A percentile compares a stretch with the other conserved stretches of the same genome.
Conservation (phyloP, 1,140 invertebrate species). For the Lasaia peninsularis region DNA sequence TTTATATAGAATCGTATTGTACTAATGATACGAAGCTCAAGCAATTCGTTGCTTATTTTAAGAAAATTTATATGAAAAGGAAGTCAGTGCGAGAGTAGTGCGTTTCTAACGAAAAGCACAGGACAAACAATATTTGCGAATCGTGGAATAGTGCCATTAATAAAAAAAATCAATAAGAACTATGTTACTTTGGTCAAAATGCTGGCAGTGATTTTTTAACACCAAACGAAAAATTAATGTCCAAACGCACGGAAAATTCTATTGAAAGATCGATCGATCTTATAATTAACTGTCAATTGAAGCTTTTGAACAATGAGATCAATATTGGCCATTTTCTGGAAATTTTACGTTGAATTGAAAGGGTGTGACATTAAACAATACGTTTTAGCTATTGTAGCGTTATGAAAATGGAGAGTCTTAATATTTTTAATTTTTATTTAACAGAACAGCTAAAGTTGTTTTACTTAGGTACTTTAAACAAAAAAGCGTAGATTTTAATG, state of each 20-base stretch:
- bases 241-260: neutral
- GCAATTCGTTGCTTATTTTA: neutral
- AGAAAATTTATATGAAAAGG: neutral
- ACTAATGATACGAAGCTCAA: neutral
- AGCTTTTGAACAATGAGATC: neutral
- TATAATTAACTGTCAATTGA: neutral
- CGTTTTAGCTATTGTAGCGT: too few relatives aligned
- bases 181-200: neutral
- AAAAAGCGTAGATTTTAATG: too few relatives aligned
- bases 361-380: too few relatives aligned
- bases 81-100: neutral
- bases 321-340: too few relatives aligned
- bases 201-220: neutral
- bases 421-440: neutral
- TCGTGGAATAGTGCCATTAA: neutral
- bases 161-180: neutral
- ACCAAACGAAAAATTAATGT: neutral
- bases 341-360: too few relatives aligned
- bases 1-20: neutral
- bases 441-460: neutral
- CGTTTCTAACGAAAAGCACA: conserved; percentile 9
- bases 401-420: neutral
- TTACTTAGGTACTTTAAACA: too few relatives aligned
- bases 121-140: conserved; percentile 9
- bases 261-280: neutral